phyloP scores from a whole-genome alignment of 35 echinoderm and acorn worm species.

The Strongylocentrotus purpuratus region DNA sequence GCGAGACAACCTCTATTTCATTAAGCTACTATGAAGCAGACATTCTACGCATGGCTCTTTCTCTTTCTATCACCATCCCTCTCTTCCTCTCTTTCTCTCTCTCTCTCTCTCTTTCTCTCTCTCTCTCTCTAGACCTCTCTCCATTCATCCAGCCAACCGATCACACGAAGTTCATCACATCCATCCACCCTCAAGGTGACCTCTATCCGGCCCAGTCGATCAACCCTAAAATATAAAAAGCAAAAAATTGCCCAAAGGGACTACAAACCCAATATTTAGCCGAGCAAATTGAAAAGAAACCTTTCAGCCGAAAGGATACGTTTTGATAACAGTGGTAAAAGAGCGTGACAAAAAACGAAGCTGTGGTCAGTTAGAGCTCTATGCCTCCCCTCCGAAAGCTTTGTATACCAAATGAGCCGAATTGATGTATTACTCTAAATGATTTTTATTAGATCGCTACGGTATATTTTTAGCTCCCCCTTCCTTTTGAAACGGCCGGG shows the following conservation, averaged over 20 bases:
- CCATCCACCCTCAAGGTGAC: background rate
- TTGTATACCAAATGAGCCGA: background rate
- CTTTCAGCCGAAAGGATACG: background rate
- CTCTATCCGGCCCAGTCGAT: background rate
- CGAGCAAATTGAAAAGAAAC: background rate
- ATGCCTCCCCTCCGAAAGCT: background rate
- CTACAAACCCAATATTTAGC: constrained; percentile 2
- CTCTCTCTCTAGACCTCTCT: too few relatives aligned
- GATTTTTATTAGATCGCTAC: constrained; percentile 1
- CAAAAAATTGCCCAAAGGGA: background rate
- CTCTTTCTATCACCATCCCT: background rate
- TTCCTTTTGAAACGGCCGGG: background rate
- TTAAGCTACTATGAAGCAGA: too few relatives aligned
- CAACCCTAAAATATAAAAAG: background rate
- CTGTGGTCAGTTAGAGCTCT: background rate
- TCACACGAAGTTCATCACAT: background rate
- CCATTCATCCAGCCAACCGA: background rate
- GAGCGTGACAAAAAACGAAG: background rate
- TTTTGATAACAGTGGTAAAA: background rate
- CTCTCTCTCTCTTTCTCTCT: too few relatives aligned
- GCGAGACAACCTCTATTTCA: too few relatives aligned
- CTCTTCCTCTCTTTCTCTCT: background rate
- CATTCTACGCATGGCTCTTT: background rate
- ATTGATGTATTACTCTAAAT: constrained; percentile 5
- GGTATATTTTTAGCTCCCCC: background rate